Evolutionary conservation across 2,888 invertebrate genomes (phyloP).

Genomic region (Punctoribates punctum): DNA sequence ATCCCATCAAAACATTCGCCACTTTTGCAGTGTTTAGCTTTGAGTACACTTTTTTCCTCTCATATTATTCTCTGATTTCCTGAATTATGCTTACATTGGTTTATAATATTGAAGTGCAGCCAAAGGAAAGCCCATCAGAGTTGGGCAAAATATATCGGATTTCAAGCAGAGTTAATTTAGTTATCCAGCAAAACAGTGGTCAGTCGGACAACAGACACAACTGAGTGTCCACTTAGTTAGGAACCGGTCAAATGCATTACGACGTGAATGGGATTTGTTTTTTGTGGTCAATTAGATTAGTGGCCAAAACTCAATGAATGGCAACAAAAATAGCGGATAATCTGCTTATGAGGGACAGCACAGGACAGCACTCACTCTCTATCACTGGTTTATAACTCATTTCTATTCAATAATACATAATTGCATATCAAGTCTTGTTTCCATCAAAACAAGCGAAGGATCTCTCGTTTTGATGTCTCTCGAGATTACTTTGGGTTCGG

Average conservation of each 20-base stretch:
- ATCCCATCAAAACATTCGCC: background rate
- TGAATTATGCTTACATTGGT: background rate
- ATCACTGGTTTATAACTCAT: constrained; percentile 15
- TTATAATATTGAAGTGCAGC: background rate
- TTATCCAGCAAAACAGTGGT: constrained; percentile 22
- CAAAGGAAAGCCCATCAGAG: background rate
- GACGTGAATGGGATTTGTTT: constrained; percentile 31
- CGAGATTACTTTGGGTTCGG: background rate
- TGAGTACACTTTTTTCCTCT: background rate
- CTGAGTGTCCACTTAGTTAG: background rate
- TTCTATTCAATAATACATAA: constrained; percentile 32
- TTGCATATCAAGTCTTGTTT: constrained; percentile 29
- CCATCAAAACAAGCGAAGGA: constrained; percentile 16
- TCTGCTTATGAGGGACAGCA: constrained; percentile 28
- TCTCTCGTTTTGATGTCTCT: constrained; percentile 16
- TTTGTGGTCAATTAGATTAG: constrained; percentile 35
- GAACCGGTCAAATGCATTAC: constrained; percentile 26
- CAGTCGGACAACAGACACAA: background rate
- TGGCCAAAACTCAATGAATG: background rate
- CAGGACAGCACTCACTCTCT: background rate
- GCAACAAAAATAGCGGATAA: constrained; percentile 24
- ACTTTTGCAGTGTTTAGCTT: background rate
- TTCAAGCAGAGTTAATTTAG: constrained; percentile 34
- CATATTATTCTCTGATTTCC: background rate
- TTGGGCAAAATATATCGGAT: constrained; percentile 20